Base-by-base conservation (phyloP, 1,140 invertebrate species). In the Eufriesea mexicana region DNA sequence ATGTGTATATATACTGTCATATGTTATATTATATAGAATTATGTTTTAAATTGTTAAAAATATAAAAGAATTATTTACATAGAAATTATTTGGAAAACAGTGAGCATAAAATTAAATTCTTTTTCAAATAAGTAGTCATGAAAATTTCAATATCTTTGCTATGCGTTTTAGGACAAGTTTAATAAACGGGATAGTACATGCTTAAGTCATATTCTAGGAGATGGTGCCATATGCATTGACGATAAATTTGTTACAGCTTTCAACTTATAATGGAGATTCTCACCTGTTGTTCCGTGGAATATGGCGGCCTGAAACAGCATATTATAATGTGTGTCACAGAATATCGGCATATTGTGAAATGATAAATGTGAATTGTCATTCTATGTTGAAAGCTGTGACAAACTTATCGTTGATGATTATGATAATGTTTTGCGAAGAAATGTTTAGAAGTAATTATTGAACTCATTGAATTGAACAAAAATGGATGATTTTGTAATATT, bases 181-280 rank as follows among this genome's bases (percentile, higher is more conserved):
- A 70, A 20, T 28, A 28, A 20, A 66, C 62, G 18, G 20, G 5
- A 42, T 12, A 66, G 23, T 42, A 5, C 10, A 62, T 18, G 42
- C 12, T 47, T 67, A 45, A 47, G 1, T 28, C 18, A 28, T 28
- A 35, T 45, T 70, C 6, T 25, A 51, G 18, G 25, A 51, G 20
- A 28, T 28, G n/a, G 8, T 70, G 68, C 47, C 68, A 51, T 25
- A 12, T 70, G 45, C 67, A 49, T 70, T 28, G 45, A 25, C 9
- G 6, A 51, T 54, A 71, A 54, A 71, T 71, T 51, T 9, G 49
- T 54, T 54, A 54, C 49, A 71, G 49, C 68, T 51, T 70, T 70
- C 67, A 51, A 71, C 25, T 54, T 51, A 54, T 49, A 71, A 71
- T 51, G 49, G 25, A 67, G 20, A 45, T 67, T 45, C 42, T 45